Evolutionary conservation across 2,888 invertebrate species (phyloP), one percentile per base, ranked within the genome.

Genomic region (Bembecia ichneumoniformis): DNA sequence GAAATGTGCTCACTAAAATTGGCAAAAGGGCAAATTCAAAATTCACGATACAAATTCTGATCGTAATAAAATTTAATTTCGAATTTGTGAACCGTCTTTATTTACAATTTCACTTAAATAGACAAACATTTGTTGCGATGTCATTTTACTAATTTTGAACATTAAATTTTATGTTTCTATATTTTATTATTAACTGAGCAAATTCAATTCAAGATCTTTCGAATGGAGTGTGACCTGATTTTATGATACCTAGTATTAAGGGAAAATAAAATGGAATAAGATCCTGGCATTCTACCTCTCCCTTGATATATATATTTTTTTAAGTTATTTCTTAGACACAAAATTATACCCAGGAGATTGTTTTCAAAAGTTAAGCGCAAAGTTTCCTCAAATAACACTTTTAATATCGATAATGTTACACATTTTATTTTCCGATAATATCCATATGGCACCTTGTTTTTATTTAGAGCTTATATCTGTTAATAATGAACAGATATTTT

Each of bases 131-230:
- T 51, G 47, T 48, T 48, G 47, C 35, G 20, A 35, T 44, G 40
- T 45, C 49, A 48, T 48, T 52, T 48, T 51, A 48, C 45, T 47
- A 35, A 43, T 50, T 46, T 16, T 48, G 48, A 46, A 46, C 28
- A 35, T 43, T 47, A 43, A 51, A 50, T 40, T 52, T 44, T 36
- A 16, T 51, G 45, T 52, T 51, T 51, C 47, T 49, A 40, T 51
- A 51, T 49, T 49, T 43, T 51, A 51, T 49, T 35, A 52, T 52
- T 51, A 49, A 51, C 51, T 47, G 51, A 36, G 44, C 40, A 47
- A 51, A 52, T 52, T 51, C 47, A 52, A 52, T 51, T 47, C 13
- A 40, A 14, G 10, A 44, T 9, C 16, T 44, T 5, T 4, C 4
- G 44, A 44, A 14, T n/a, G n/a, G 16, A 44, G 44, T 16, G 44